Evolutionary conservation across 1,140 invertebrate species (phyloP), one percentile per base, ranked within the genome.

Genomic region (Propsilocerus akamusi): DNA sequence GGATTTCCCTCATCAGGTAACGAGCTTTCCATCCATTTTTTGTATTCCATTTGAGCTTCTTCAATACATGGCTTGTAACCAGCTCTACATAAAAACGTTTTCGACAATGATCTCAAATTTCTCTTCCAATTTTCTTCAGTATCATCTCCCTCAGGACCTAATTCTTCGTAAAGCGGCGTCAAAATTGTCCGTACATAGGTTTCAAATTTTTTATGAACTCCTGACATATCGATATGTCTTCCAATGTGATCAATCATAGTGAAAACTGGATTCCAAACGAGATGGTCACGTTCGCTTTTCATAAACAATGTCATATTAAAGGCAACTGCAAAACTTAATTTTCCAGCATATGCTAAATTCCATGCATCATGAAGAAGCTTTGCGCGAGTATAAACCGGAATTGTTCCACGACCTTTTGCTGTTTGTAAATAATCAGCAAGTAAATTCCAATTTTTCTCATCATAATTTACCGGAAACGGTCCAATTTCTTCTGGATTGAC

Each of bases 401-500:
- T 82, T 4, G 56, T 61, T 1, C 63, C 55, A 49, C 75, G 59
- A 58, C 74, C 53, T 47, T 68, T 56, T 46, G 71, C 55, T 37
- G 69, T 68, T 57, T 72, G 70, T 3, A 87, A 62, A 58, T 71
- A 85, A 2, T 73, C 58, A 0, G 76, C 71, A 2, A 89, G 59
- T 53, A 84, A 71, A 53, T 78, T 73, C 86, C 86, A 89, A 58
- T 87, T 88, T n/a, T 71, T 59, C 5, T 62, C 53, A 54, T 89
- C 86, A 58, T 89, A 89, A 57, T 88, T 87, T 0, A 89, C 85
- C 5, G 82, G 76, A 59, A 81, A 88, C 49, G 85, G 83, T 1
- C 80, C 81, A 55, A 84, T 83, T 65, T 84, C 83, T 53, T 83
- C 81, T n/a, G 80, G 81, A 65, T 86, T 86, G 1, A 83, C 68